Evolutionary conservation across 2,113 vertebrate species (phyloP), one percentile per base, ranked within the genome.

Genomic region (Felis chaus): DNA sequence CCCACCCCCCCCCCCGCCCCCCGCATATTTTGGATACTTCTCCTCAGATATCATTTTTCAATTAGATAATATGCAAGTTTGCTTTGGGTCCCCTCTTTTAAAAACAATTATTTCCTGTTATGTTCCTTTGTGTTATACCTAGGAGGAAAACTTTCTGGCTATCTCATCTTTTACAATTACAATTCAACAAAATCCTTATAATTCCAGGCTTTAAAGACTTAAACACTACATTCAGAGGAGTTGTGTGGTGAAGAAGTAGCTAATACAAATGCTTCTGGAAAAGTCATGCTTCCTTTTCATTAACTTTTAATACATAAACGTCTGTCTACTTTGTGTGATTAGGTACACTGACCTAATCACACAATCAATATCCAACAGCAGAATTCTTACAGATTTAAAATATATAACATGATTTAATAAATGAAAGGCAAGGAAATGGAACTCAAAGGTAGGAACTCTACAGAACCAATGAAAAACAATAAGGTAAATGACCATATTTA

Each of bases 391-490:
- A 96, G 36, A n/a, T 86, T 95, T 97, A 66, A 95, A 86, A 63
- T 95, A 65, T 33, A 29, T 92, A 41, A 65, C 36, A 53, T 84
- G n/a, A 87, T 76, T 89, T 61, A 78, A 25, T 97, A 19, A 90
- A 88, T 95, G 31, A 16, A 29, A 97, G 31, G 0, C 15, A 78
- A 78, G 2, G 7, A 95, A 96, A 85, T 82, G 23, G 61, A 96
- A 98, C 76, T 93, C 65, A 95, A 97, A 94, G 55, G 2, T 68
- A 84, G 68, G 33, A 97, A 45, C 25, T 65, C 6, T 95, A 93
- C 55, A 95, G 93, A 98, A 94, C 5, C 93, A 95, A 95, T 31
- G 73, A 73, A 11, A 86, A 89, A 93, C 25, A 66, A 76, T 98
- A 97, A 83, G 63, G 94, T n/a, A 86, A 95, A n/a, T 97, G 96